phyloP scores from a whole-genome alignment of 1,140 invertebrate genomes.

The Heliconius hermathena region DNA sequence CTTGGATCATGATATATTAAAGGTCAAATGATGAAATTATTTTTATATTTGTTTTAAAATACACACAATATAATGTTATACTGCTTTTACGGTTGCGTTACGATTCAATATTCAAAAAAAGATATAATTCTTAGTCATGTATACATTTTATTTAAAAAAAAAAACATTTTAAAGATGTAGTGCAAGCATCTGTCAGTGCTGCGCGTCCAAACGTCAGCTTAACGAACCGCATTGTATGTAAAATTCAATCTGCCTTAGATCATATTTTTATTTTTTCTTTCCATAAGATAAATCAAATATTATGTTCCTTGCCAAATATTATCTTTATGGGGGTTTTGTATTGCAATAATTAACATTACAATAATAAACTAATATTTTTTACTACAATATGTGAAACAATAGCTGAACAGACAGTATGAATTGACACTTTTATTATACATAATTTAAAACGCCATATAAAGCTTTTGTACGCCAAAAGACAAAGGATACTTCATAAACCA shows the following conservation, averaged over 20 bases:
- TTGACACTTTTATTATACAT: slow-evolving; percentile 11
- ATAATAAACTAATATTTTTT: not conserved
- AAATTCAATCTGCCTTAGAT: slow-evolving; percentile 33
- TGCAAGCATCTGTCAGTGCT: slow-evolving; percentile 40
- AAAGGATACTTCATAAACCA: slow-evolving; percentile 12
- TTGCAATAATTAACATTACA: not conserved
- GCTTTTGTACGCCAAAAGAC: not conserved
- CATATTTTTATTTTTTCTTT: not conserved
- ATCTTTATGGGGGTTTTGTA: not conserved
- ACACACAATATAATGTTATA: too few relatives aligned
- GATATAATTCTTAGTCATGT: too few relatives aligned
- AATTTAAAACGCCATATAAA: slow-evolving; percentile 9
- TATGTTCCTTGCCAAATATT: not conserved
- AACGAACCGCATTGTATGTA: slow-evolving; percentile 77
- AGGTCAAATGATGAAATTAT: too few relatives aligned
- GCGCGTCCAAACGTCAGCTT: slow-evolving; percentile 52
- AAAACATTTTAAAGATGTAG: not conserved
- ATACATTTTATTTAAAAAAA: not conserved
- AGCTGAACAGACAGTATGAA: not conserved
- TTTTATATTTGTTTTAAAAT: too few relatives aligned
- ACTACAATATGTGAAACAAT: not conserved
- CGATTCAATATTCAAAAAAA: too few relatives aligned
- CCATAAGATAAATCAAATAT: not conserved
- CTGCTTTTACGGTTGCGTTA: too few relatives aligned
- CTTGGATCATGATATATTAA: too few relatives aligned